Evolutionary conservation across 2,888 invertebrate genomes (phyloP).

Genomic region (Drosophila atripex): DNA sequence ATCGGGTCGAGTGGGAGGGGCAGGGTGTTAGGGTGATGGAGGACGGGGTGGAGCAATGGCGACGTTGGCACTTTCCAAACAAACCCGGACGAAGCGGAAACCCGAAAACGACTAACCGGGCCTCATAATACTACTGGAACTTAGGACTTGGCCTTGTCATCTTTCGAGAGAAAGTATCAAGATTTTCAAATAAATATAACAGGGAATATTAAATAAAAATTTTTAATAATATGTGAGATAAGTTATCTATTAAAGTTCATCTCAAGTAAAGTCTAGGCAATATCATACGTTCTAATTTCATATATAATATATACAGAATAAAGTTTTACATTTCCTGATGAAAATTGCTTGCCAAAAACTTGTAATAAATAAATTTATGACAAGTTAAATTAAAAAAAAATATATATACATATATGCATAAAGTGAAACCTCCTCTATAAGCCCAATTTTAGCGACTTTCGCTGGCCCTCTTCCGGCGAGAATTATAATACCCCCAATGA

Average conservation of each 20-base stretch:
- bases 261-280: too few relatives aligned
- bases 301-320: too few relatives aligned
- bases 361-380: too few relatives aligned
- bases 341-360: too few relatives aligned
- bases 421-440: neutral
- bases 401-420: too few relatives aligned
- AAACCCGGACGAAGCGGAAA: slow-evolving; percentile 32
- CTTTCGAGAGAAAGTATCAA: neutral
- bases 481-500: slow-evolving; percentile 4
- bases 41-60: slow-evolving; percentile 25
- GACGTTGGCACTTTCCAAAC: slow-evolving; percentile 47
- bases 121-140: neutral
- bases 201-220: too few relatives aligned
- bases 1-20: neutral
- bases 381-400: too few relatives aligned
- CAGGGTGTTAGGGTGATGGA: slow-evolving; percentile 1
- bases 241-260: too few relatives aligned
- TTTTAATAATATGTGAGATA: too few relatives aligned
- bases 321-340: too few relatives aligned
- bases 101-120: neutral
- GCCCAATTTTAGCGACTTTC: neutral
- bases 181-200: neutral
- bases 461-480: neutral
- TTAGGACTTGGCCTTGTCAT: neutral
- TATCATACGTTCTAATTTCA: too few relatives aligned